A percentile compares a stretch with the other conserved stretches of the same genome.
Evolutionary conservation across 2,888 invertebrate genomes (phyloP).

Genomic region (Euzetes globulus): DNA sequence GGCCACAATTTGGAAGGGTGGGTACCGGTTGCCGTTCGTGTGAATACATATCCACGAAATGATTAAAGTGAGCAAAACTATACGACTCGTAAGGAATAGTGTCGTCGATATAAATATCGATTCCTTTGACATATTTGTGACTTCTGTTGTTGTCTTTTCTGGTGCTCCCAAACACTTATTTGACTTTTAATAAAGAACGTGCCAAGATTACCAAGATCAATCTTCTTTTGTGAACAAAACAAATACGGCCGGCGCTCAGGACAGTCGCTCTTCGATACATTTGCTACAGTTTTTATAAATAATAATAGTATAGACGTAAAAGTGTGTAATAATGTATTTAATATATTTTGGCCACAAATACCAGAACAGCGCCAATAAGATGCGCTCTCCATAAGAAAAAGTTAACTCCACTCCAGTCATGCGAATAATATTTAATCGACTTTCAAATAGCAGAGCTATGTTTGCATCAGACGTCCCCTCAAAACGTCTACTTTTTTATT

Average conservation of each 20-base stretch:
- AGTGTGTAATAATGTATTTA: neutral
- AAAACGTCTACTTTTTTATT: neutral
- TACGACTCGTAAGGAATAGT: constrained; percentile 7
- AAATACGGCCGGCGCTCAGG: neutral
- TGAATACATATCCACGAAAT: constrained; percentile 18
- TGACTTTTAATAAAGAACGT: neutral
- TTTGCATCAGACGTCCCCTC: too few species aligned
- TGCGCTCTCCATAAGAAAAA: constrained; percentile 20
- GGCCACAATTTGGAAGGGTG: constrained; percentile 35
- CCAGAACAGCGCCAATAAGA: constrained; percentile 12
- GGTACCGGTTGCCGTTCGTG: constrained; percentile 17
- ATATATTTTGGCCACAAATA: constrained; percentile 6
- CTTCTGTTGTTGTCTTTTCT: neutral
- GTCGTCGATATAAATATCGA: constrained; percentile 10
- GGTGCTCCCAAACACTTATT: neutral
- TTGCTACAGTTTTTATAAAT: neutral
- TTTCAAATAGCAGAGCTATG: neutral
- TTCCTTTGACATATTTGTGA: constrained; percentile 7
- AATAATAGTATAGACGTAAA: neutral
- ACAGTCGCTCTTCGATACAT: neutral
- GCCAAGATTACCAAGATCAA: neutral
- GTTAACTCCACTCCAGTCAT: constrained; percentile 8
- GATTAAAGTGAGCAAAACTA: constrained; percentile 12
- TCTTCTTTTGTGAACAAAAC: neutral
- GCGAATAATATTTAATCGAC: constrained; percentile 19